These are phyloP conservation scores for Nymphicus hollandicus DNA, from an alignment of 2,113 vertebrate species.

Conservation along the genomic window DNA sequence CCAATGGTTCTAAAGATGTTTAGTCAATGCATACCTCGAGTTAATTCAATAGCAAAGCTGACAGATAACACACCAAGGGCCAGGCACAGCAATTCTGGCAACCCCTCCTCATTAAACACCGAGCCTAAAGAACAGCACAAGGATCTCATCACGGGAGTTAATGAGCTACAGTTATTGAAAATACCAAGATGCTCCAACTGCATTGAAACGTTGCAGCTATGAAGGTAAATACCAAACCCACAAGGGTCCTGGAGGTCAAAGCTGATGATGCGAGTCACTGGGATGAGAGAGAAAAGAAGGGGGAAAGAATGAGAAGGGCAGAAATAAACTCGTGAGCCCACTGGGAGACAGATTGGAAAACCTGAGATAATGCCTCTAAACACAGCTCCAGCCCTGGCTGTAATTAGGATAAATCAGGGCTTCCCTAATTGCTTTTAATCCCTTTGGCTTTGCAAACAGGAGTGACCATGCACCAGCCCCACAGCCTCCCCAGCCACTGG, in stretches of 20 bases:
- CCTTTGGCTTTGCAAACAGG: background rate
- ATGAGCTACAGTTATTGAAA: background rate
- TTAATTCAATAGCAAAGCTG: background rate
- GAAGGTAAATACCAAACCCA: background rate
- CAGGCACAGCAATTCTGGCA: background rate
- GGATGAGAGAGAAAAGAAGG: background rate
- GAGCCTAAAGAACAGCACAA: background rate
- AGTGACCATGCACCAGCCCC: background rate
- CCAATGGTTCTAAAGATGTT: conserved; percentile 2
- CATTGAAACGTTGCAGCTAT: background rate
- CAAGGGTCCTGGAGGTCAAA: background rate
- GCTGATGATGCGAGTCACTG: background rate
- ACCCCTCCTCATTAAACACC: background rate
- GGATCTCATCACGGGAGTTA: background rate
- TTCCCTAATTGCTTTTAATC: background rate
- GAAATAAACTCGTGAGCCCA: background rate
- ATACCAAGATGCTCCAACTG: background rate
- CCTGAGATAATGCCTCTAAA: background rate
- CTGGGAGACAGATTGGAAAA: background rate
- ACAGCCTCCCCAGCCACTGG: fast-evolving
- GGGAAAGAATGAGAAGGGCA: background rate
- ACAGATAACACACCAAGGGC: background rate
- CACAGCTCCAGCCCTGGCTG: background rate
- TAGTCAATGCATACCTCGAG: conserved; percentile 32
- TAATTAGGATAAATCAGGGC: background rate